These are phyloP conservation scores for Bugulina stolonifera DNA, from an alignment of 2,888 invertebrate genomes.

Conservation along the genomic window DNA sequence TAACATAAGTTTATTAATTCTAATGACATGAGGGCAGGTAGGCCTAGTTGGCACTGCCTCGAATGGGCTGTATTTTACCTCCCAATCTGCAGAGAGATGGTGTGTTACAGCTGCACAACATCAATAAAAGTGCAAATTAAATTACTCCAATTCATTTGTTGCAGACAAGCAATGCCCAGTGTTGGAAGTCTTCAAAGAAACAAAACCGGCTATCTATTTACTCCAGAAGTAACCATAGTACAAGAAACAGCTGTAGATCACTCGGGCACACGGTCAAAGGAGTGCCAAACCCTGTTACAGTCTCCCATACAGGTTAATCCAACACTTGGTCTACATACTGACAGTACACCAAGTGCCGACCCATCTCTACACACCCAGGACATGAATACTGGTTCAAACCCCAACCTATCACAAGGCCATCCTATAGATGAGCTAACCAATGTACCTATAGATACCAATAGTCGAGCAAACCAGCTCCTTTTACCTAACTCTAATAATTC, in stretches of 20 bases:
- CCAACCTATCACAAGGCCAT: neutral
- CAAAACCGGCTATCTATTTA: neutral
- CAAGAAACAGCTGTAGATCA: neutral
- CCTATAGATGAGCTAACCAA: conserved; percentile 16
- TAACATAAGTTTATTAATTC: no score
- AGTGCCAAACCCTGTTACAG: neutral
- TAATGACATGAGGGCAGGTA: no score
- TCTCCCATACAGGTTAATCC: no score
- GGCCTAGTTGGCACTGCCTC: no score
- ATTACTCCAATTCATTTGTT: no score
- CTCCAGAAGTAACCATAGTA: neutral
- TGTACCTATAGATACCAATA: neutral
- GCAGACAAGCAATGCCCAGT: neutral
- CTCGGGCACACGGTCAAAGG: neutral
- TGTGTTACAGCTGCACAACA: no score
- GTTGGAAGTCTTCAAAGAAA: neutral
- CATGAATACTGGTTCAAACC: neutral
- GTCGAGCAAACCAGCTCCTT: neutral
- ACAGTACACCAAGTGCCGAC: neutral
- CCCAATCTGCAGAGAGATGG: no score
- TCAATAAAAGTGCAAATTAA: no score
- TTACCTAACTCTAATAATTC: neutral
- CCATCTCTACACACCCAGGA: neutral
- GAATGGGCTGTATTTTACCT: no score
- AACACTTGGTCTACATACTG: no score